phyloP scores from a whole-genome alignment of 1,140 invertebrate genomes.

The Pseudomyrmex flavicornis region DNA sequence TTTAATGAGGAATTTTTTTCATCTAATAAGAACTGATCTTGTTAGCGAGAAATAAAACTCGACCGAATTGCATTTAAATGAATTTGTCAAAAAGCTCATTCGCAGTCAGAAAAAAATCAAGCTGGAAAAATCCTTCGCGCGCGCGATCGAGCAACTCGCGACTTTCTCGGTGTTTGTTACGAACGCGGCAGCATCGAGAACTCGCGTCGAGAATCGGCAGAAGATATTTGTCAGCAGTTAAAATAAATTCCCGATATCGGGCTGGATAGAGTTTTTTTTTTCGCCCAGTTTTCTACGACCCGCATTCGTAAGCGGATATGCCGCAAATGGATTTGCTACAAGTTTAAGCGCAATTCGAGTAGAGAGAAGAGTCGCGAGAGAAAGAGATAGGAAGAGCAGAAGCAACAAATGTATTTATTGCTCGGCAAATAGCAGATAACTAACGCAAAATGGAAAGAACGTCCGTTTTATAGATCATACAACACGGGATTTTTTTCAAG shows the following conservation, averaged over 20 bases:
- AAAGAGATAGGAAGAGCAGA: not conserved
- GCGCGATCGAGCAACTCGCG: not conserved
- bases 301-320: constrained; percentile 15
- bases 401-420: constrained; percentile 6
- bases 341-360: constrained; percentile 13
- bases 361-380: too few relatives aligned
- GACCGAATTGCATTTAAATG: not conserved
- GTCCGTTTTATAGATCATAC: not conserved
- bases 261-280: constrained; percentile 19
- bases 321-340: constrained; percentile 30
- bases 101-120: not conserved
- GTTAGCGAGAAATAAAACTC: not conserved
- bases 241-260: constrained; percentile 23
- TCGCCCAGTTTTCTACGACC: constrained; percentile 1
- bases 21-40: not conserved
- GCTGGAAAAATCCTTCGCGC: not conserved
- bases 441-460: not conserved
- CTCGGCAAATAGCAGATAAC: not conserved
- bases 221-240: constrained; percentile 23
- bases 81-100: not conserved
- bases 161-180: constrained; percentile 6
- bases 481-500: not conserved
- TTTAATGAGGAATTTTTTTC: too few relatives aligned
- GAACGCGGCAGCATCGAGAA: not conserved
- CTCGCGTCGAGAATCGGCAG: not conserved